These are phyloP conservation scores for Bos taurus DNA, from an alignment of 2,113 vertebrate species.

Conservation along the genomic window ARS-UCD2.0 NC_037333.1:98088501-98089000, in stretches of 20 bases:
- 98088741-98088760: not conserved
- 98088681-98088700: not conserved
- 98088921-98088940: slow-evolving; percentile 83
- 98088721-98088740: not conserved
- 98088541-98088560: not conserved
- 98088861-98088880: not conserved
- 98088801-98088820: not conserved
- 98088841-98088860: not conserved
- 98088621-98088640: not conserved
- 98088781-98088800: not conserved
- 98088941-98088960: slow-evolving; percentile 88
- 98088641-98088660: not conserved
- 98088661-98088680: not conserved
- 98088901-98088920: slow-evolving; percentile 98
- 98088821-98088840: not conserved
- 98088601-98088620: not conserved
- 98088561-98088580: not conserved
- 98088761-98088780: not conserved
- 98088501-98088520: not conserved
- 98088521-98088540: not conserved
- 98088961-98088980: slow-evolving; percentile 87
- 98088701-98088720: not conserved
- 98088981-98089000: slow-evolving; percentile 85
- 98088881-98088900: not conserved
- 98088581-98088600: not conserved